These are phyloP conservation scores for Apoda limacodes DNA, from an alignment of 2,888 invertebrate genomes.

Conservation along the genomic window DNA sequence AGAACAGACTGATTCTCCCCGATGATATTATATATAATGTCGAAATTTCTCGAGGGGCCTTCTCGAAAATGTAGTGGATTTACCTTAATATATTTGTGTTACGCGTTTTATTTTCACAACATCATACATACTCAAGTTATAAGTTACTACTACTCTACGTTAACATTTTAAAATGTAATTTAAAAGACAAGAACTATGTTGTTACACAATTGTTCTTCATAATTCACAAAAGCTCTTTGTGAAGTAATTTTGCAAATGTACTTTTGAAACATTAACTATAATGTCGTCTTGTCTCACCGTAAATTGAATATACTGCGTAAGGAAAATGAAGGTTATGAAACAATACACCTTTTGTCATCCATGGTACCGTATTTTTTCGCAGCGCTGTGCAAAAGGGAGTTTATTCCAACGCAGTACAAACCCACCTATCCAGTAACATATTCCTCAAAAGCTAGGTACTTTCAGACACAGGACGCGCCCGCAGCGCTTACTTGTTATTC, in stretches of 20 bases:
- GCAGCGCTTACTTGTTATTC: conserved; percentile 55
- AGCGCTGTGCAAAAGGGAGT: conserved; percentile 15
- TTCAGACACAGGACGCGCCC: conserved; percentile 22
- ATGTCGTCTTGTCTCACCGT: too few species aligned
- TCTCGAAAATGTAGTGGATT: conserved; percentile 51
- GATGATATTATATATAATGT: conserved; percentile 63
- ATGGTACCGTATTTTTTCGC: conserved; percentile 21
- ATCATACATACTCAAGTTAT: too few species aligned
- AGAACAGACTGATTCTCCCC: conserved; percentile 61
- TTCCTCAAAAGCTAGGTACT: conserved; percentile 29
- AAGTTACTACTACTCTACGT: too few species aligned
- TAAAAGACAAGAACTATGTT: too few species aligned
- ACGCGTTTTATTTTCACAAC: too few species aligned
- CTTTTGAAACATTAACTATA: too few species aligned
- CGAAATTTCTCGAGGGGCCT: conserved; percentile 46
- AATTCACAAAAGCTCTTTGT: too few species aligned
- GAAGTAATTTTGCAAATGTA: too few species aligned
- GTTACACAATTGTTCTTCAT: too few species aligned
- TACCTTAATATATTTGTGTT: too few species aligned
- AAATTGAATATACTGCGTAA: conserved; percentile 21
- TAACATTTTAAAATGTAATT: too few species aligned
- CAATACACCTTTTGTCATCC: conserved; percentile 27
- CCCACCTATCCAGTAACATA: conserved; percentile 37
- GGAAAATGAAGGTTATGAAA: conserved; percentile 29
- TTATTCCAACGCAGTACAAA: too few species aligned